Conservation (phyloP, 2,888 invertebrate genomes). For the Trichacis sp. region DNA sequence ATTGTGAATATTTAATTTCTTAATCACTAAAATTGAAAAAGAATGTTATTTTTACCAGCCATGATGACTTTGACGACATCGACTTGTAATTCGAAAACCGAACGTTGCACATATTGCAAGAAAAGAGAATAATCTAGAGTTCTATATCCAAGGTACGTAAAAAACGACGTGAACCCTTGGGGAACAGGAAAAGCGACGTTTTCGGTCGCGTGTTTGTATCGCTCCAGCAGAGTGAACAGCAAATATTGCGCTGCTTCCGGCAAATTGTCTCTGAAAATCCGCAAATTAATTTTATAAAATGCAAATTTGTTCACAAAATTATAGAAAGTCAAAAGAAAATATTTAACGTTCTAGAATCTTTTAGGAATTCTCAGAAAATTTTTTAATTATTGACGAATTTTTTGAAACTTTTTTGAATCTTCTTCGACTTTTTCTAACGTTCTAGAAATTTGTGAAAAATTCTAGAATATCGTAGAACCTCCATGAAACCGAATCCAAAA, state of each 20-base stretch:
- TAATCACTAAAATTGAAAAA: too few relatives aligned
- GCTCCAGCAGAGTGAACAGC: slow-evolving; percentile 83
- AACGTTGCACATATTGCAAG: slow-evolving; percentile 84
- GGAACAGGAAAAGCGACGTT: slow-evolving; percentile 86
- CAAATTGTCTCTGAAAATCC: slow-evolving; percentile 80
- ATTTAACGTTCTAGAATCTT: too few relatives aligned
- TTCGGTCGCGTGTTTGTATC: slow-evolving; percentile 84
- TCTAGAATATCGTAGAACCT: too few relatives aligned
- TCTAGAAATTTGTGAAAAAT: too few relatives aligned
- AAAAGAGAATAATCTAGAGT: slow-evolving; percentile 83
- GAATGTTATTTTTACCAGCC: slow-evolving; percentile 77
- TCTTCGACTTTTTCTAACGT: too few relatives aligned
- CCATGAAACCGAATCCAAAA: too few relatives aligned
- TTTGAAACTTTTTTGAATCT: too few relatives aligned
- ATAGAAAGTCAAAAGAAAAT: slow-evolving; percentile 15
- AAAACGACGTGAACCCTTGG: slow-evolving; percentile 89
- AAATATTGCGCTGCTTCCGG: slow-evolving; percentile 78
- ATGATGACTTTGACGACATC: slow-evolving; percentile 89
- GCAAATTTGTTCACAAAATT: too few relatives aligned
- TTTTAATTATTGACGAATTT: too few relatives aligned
- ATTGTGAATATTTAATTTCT: too few relatives aligned
- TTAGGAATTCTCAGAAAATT: too few relatives aligned
- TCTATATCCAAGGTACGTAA: slow-evolving; percentile 87
- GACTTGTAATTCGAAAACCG: slow-evolving; percentile 88
- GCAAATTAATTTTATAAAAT: slow-evolving; percentile 22